These are phyloP conservation scores for Dipodomys stephensi DNA, from an alignment of 2,113 vertebrate genomes.

Conservation along the genomic window DNA sequence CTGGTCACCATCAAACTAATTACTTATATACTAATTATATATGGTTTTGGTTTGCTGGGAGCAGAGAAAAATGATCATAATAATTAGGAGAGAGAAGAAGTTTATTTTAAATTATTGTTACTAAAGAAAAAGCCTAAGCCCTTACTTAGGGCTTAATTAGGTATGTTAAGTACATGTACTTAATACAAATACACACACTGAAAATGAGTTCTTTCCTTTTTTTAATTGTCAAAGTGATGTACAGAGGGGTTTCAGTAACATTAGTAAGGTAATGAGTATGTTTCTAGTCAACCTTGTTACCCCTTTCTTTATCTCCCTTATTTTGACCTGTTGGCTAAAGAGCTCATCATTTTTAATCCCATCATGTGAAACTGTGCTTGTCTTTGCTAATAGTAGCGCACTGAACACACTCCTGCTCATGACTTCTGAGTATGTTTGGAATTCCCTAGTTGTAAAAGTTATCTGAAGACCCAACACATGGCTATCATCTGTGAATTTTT, in stretches of 20 bases:
- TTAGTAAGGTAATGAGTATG: no score
- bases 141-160: not conserved
- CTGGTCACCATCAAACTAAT: slow-evolving; percentile 60
- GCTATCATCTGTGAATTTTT: not conserved
- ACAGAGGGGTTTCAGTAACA: no score
- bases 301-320: not conserved
- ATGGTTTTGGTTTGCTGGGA: slow-evolving; percentile 26
- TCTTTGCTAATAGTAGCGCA: not conserved
- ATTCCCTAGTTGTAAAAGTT: not conserved
- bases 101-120: slow-evolving; percentile 34
- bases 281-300: no score
- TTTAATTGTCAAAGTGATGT: no score
- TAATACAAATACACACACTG: not conserved
- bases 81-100: slow-evolving; percentile 1
- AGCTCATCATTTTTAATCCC: not conserved
- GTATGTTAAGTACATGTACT: no score
- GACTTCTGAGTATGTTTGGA: not conserved
- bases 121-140: not conserved
- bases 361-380: not conserved
- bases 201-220: not conserved
- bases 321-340: not conserved
- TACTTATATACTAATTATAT: slow-evolving; percentile 65
- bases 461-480: not conserved
- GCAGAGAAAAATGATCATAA: slow-evolving; percentile 20
- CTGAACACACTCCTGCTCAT: not conserved